Base-by-base conservation (phyloP, 2,797 vertebrate species). In the Mycteria americana region DNA sequence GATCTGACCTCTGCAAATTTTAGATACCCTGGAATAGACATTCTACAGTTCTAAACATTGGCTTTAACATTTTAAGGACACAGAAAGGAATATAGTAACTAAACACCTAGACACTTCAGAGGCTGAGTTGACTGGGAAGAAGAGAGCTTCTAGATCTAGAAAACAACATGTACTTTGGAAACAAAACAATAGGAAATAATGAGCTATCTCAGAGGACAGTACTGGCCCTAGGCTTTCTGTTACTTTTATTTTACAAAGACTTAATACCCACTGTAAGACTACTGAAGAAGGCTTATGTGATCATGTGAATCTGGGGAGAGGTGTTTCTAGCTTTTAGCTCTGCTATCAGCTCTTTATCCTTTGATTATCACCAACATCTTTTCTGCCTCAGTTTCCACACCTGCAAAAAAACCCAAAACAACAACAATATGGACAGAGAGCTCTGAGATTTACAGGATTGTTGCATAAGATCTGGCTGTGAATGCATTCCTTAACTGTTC, bases 201-300 rank as follows among this genome's bases (percentile, higher is more conserved):
- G n/a, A 83, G 6, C 2, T 37, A 1, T 16, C 7, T 77, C 33
- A 39, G 24, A 59, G 9, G 13, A 43, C 2, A 28, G 7, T 11
- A 51, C 3, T 0, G 0, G 18, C 7, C 10, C 4, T 22, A 10
- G 3, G 7, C 0, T 56, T 76, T 67, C 14, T n/a, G 6, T 15
- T 56, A 48, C 2, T 78, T 84, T 16, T 10, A 18, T 3, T 69
- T 59, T 54, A 24, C 27, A 21, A 69, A 28, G 7, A 45, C 0
- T 1, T 33, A 54, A 60, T 50, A 75, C 37, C 12, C 19, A 23
- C 15, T 10, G 13, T 25, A 54, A 85, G 75, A 39, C 3, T 28
- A 35, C 10, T 33, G 31, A 62, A 45, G 14, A 78, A 53, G 7
- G 3, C 2, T 73, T 53, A 31, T 24, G 5, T 7, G 23, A 21